These are phyloP conservation scores for Cheilosia scutellata DNA, from an alignment of 2,888 invertebrate genomes.

Conservation along the genomic window DNA sequence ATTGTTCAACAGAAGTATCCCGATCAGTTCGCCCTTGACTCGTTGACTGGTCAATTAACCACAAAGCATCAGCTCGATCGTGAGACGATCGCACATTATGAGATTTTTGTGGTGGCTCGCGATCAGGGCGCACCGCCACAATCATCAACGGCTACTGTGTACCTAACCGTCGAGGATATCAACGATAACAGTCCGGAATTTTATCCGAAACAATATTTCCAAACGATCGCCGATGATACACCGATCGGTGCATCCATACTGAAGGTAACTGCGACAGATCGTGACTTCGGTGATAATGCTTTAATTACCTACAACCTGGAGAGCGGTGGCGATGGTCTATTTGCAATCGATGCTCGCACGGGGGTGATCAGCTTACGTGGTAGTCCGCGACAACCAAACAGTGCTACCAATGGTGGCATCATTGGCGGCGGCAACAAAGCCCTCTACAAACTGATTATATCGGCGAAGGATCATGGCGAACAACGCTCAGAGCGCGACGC, in stretches of 20 bases:
- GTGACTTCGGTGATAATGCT: constrained; percentile 95
- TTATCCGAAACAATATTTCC: constrained; percentile 94
- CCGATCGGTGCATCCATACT: constrained; percentile 84
- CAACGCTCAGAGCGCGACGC: constrained; percentile 90
- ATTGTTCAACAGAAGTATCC: constrained; percentile 92
- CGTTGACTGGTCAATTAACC: constrained; percentile 93
- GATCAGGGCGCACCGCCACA: constrained; percentile 96
- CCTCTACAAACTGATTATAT: constrained; percentile 89
- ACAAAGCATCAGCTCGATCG: constrained; percentile 92
- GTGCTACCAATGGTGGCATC: constrained; percentile 21
- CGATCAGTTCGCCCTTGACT: constrained; percentile 92
- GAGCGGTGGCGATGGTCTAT: constrained; percentile 91
- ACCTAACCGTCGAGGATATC: constrained; percentile 91
- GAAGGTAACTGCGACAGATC: constrained; percentile 92
- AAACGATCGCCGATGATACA: constrained; percentile 89
- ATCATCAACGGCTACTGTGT: constrained; percentile 94
- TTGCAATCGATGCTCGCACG: constrained; percentile 91
- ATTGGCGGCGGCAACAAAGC: constrained; percentile 84
- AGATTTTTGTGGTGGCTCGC: constrained; percentile 93
- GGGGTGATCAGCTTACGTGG: constrained; percentile 90
- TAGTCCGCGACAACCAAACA: constrained; percentile 85
- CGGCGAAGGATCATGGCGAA: constrained; percentile 93
- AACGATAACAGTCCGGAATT: constrained; percentile 97
- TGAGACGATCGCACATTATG: constrained; percentile 91
- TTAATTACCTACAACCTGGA: constrained; percentile 91